These are phyloP conservation scores for Platycheirus albimanus DNA, from an alignment of 2,888 invertebrate species.

Conservation along the genomic window DNA sequence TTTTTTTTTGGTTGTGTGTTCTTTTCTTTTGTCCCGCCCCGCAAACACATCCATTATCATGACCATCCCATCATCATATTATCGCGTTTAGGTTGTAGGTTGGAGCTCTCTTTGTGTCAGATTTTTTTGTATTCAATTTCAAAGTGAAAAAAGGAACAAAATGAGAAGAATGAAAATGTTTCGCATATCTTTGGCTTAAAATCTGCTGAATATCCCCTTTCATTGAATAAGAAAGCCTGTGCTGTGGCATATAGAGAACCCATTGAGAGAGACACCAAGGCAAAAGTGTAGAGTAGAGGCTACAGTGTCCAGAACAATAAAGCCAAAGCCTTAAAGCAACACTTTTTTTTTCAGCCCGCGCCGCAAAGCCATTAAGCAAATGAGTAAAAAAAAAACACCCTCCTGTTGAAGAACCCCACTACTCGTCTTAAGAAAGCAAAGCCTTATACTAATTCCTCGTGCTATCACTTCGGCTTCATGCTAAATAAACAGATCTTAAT, in stretches of 20 bases:
- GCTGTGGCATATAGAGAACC: constrained; percentile 2
- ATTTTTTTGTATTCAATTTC: background rate
- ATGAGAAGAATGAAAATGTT: constrained; percentile 55
- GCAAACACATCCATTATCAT: constrained; percentile 39
- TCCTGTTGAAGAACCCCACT: background rate
- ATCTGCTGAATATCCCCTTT: constrained; percentile 72
- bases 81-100: no score
- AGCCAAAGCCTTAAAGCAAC: constrained; percentile 65
- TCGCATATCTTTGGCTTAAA: constrained; percentile 53
- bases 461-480: constrained; percentile 68
- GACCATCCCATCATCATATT: constrained; percentile 50
- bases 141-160: constrained; percentile 34
- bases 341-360: constrained; percentile 54
- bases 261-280: constrained; percentile 29
- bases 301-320: constrained; percentile 66
- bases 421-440: background rate
- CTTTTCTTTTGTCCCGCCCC: no score
- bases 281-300: background rate
- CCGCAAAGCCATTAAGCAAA: constrained; percentile 68
- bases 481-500: constrained; percentile 73
- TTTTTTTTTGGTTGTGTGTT: no score
- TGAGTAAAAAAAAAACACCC: constrained; percentile 62
- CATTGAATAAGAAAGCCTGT: constrained; percentile 24
- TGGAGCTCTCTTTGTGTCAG: constrained; percentile 60
- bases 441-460: constrained; percentile 38